Evolutionary conservation across 2,113 vertebrate genomes (phyloP).

Genomic region (Pitta sordida): DNA sequence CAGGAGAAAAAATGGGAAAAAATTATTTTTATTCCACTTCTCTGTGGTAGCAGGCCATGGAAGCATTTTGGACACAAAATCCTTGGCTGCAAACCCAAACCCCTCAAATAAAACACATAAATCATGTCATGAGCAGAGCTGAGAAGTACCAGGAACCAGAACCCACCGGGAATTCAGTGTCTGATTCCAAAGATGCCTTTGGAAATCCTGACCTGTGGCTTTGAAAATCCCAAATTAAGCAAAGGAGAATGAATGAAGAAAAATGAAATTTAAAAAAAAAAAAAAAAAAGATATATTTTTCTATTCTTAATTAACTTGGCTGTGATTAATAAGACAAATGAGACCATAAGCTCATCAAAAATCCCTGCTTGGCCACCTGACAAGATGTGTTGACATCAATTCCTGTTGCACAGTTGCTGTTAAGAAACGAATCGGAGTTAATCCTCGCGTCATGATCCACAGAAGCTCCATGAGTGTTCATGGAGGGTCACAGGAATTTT

Average conservation of each 20-base stretch:
- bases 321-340: neutral
- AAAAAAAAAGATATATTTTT: neutral
- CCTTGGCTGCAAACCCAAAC: neutral
- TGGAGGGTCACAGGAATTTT: neutral
- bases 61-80: neutral
- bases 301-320: neutral
- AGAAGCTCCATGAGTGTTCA: rapidly evolving
- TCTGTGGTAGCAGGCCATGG: neutral
- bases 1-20: neutral
- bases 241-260: neutral
- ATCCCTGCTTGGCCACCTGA: neutral
- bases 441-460: neutral
- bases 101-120: neutral
- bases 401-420: conserved; percentile 51
- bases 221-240: neutral
- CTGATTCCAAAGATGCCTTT: neutral
- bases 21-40: neutral
- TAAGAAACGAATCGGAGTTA: neutral
- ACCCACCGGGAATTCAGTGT: neutral
- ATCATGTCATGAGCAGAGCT: neutral
- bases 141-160: neutral
- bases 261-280: neutral
- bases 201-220: neutral
- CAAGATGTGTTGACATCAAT: neutral
- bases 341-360: neutral